These are phyloP conservation scores for Serilophus lunatus DNA, from an alignment of 2,113 vertebrate species.

Conservation along the genomic window DNA sequence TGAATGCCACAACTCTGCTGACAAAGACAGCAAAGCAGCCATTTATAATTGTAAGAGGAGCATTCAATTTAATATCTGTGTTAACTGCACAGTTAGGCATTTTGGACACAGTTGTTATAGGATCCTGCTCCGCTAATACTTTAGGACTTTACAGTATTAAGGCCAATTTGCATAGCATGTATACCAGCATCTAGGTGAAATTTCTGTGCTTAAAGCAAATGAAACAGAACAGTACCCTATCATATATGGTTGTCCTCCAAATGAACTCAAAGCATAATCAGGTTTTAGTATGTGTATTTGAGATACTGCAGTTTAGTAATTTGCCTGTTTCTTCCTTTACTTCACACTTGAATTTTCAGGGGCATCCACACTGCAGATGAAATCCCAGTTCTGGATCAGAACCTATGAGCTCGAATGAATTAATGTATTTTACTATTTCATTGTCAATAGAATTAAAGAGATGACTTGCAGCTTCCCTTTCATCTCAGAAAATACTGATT, in stretches of 20 bases:
- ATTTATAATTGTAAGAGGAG: constrained; percentile 16
- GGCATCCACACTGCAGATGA: background rate
- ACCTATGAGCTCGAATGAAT: background rate
- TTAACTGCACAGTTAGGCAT: constrained; percentile 31
- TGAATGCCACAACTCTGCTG: constrained; percentile 46
- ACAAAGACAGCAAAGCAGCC: constrained; percentile 51
- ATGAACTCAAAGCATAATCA: background rate
- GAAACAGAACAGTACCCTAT: background rate
- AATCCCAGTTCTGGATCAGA: background rate
- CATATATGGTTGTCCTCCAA: background rate
- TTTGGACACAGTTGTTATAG: background rate
- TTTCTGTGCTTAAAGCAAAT: background rate
- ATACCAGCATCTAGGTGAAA: background rate
- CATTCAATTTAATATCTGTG: constrained; percentile 30
- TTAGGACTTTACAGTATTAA: background rate
- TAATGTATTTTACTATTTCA: background rate
- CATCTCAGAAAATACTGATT: background rate
- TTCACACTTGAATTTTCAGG: background rate
- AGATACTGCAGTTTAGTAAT: background rate
- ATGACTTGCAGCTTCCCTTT: background rate
- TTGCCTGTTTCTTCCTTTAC: background rate
- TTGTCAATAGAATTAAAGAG: background rate
- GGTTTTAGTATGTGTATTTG: background rate
- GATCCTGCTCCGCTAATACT: background rate
- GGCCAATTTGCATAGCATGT: background rate